phyloP scores from a whole-genome alignment of 2,797 vertebrate species.

The Micropoecilia bifurca region DNA sequence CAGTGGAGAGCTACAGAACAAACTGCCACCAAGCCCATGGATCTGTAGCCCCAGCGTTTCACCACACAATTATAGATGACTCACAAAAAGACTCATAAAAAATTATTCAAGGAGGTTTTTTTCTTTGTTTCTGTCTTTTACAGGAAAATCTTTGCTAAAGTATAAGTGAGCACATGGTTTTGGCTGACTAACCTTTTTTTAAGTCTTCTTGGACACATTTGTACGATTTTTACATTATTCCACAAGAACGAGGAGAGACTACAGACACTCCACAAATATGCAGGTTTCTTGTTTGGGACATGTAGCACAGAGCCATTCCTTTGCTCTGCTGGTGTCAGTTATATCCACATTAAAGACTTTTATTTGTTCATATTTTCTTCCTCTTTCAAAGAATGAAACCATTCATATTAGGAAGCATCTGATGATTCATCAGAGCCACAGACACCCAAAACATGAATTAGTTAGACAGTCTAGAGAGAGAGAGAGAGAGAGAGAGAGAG shows the following conservation, averaged over 20 bases:
- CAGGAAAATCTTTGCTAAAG: neutral
- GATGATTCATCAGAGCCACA: slow-evolving; percentile 37
- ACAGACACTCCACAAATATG: neutral
- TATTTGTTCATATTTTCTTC: slow-evolving; percentile 22
- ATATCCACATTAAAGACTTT: slow-evolving; percentile 13
- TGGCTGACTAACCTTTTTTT: neutral
- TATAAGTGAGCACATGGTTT: neutral
- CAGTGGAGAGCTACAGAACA: slow-evolving; percentile 41
- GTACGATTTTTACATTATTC: neutral
- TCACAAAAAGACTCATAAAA: neutral
- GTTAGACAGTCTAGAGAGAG: neutral
- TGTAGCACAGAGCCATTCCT: neutral
- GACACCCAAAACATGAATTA: slow-evolving; percentile 21
- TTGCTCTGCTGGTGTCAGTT: neutral
- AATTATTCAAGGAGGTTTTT: neutral
- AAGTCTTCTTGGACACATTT: neutral
- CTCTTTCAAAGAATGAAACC: slow-evolving; percentile 8
- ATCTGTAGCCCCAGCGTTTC: neutral
- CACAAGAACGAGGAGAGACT: neutral
- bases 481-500: neutral
- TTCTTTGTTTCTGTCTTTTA: neutral
- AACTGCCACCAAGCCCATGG: slow-evolving; percentile 22
- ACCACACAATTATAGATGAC: neutral
- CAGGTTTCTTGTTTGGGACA: neutral
- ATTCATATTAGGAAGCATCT: slow-evolving; percentile 31